Evolutionary conservation across 1,140 invertebrate species (phyloP).

Genomic region (Drosophila rhopaloa): DNA sequence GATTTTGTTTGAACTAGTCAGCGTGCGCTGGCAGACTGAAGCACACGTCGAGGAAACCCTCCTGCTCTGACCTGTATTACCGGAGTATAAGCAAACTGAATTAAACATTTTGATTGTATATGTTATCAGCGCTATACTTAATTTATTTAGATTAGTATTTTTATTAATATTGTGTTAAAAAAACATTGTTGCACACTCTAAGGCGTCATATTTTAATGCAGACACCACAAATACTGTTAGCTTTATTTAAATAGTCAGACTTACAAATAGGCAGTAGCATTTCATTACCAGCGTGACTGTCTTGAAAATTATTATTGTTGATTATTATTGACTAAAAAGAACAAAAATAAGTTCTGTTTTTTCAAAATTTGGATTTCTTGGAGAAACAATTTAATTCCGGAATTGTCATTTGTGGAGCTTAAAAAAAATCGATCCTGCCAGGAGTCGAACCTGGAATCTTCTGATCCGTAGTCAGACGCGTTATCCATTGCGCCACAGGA

Average conservation of each 20-base stretch:
- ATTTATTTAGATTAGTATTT: not conserved
- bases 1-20: slow-evolving; percentile 10
- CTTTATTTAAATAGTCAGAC: too few relatives aligned
- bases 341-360: too few relatives aligned
- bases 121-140: slow-evolving; percentile 9
- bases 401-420: too few relatives aligned
- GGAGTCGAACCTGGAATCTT: slow-evolving; percentile 91
- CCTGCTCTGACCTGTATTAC: not conserved
- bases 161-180: not conserved
- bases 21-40: slow-evolving; percentile 9
- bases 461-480: slow-evolving; percentile 90
- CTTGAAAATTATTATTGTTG: too few relatives aligned
- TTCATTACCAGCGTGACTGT: too few relatives aligned
- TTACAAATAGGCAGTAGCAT: too few relatives aligned
- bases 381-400: too few relatives aligned
- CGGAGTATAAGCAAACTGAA: not conserved
- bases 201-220: too few relatives aligned
- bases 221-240: too few relatives aligned
- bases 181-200: not conserved
- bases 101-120: not conserved
- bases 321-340: too few relatives aligned
- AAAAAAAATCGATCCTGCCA: slow-evolving; percentile 59
- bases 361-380: too few relatives aligned
- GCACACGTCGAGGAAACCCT: slow-evolving; percentile 3
- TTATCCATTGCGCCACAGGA: slow-evolving; percentile 90